phyloP scores from a whole-genome alignment of 2,797 vertebrate genomes.

The Poecilia velifera region DNA sequence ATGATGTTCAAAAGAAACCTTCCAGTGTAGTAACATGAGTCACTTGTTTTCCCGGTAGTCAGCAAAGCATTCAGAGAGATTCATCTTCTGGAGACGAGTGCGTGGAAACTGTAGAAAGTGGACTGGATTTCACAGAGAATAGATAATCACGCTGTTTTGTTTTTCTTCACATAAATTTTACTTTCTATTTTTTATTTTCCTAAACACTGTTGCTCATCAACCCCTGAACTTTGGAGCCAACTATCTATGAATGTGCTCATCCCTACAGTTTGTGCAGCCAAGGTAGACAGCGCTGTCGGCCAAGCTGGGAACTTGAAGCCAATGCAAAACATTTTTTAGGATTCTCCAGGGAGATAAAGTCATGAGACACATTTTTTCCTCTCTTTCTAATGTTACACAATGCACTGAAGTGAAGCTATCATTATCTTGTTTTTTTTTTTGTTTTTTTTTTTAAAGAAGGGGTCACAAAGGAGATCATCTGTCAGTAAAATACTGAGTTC shows the following conservation, averaged over 20 bases:
- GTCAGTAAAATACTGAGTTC: neutral
- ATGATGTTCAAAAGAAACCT: neutral
- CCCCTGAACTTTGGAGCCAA: conserved; percentile 1
- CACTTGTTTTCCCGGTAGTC: conserved; percentile 26
- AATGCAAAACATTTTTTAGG: conserved; percentile 5
- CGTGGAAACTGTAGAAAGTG: conserved; percentile 12
- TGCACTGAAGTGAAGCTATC: neutral
- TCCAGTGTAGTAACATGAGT: conserved; percentile 28
- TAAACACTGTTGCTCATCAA: neutral
- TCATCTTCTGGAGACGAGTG: neutral
- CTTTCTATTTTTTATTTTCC: neutral
- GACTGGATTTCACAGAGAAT: conserved; percentile 16
- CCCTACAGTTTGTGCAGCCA: conserved; percentile 23
- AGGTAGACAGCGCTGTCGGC: conserved; percentile 6
- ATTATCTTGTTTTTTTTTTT: neutral
- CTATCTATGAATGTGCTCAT: conserved; percentile 8
- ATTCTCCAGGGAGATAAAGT: neutral
- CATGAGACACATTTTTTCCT: neutral
- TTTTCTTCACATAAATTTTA: neutral
- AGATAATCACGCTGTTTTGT: neutral
- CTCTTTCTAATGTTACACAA: neutral
- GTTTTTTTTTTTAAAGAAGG: neutral
- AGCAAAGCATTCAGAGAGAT: neutral
- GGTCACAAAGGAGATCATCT: neutral
- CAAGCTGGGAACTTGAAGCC: conserved; percentile 21